Conservation (phyloP, 2,797 vertebrate species). For the Novumbra hubbsi region DNA sequence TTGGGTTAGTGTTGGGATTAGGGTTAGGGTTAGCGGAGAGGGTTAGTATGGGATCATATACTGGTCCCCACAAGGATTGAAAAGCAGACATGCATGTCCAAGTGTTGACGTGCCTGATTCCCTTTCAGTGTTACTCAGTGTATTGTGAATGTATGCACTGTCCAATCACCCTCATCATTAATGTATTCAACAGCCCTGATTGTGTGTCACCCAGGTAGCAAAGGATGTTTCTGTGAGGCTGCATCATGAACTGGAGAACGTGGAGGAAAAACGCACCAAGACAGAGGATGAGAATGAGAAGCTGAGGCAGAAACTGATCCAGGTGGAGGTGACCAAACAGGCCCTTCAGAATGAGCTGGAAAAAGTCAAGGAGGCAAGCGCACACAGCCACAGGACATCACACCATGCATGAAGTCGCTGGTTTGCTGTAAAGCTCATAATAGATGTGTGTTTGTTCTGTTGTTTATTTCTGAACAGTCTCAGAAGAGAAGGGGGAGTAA, state of each 20-base stretch:
- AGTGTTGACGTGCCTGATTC: not conserved
- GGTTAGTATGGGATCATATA: too few relatives aligned
- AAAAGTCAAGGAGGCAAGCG: conserved; percentile 88
- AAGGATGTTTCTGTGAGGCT: conserved; percentile 97
- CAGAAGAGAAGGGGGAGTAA: conserved; percentile 76
- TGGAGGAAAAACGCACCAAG: conserved; percentile 94
- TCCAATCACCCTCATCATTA: not conserved
- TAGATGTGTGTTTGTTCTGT: not conserved
- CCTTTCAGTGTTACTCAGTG: not conserved
- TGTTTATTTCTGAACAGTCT: conserved; percentile 38
- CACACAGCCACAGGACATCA: not conserved
- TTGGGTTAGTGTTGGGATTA: too few relatives aligned
- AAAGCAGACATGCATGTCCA: too few relatives aligned
- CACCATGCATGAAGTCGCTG: not conserved
- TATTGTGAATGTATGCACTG: not conserved
- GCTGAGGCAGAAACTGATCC: conserved; percentile 90
- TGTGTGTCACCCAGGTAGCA: conserved; percentile 78
- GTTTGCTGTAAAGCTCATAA: not conserved
- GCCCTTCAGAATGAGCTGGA: conserved; percentile 93
- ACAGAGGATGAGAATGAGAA: conserved; percentile 97
- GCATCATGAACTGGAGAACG: conserved; percentile 94
- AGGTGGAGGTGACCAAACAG: conserved; percentile 94
- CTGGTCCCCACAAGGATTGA: too few relatives aligned
- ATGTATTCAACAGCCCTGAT: not conserved
- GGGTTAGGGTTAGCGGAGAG: too few relatives aligned